Evolutionary conservation across 2,888 invertebrate species (phyloP).

Genomic region (Leptopterna dolabrata): DNA sequence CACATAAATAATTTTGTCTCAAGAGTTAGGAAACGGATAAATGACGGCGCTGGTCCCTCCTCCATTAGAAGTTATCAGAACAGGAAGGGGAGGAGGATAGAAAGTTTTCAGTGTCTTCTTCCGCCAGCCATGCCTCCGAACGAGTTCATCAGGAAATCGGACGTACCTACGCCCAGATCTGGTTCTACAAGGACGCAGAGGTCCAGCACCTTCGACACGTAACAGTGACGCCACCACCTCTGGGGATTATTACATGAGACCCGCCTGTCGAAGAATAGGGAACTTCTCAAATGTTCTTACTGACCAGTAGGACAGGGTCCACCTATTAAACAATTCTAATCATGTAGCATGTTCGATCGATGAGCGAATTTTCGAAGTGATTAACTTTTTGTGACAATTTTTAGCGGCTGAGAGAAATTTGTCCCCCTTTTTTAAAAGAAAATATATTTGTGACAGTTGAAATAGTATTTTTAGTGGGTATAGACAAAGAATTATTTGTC

Average conservation of each 20-base stretch:
- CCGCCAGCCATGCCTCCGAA: conserved; percentile 6
- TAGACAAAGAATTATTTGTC: no score
- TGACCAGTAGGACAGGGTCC: background rate
- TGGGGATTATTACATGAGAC: background rate
- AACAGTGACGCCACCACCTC: background rate
- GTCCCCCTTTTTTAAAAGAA: no score
- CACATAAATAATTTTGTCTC: no score
- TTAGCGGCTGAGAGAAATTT: no score
- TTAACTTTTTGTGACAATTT: no score
- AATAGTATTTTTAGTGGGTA: no score
- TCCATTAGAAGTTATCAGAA: background rate
- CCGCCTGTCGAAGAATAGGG: background rate
- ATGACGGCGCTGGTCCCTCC: background rate
- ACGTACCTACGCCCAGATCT: background rate
- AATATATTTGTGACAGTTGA: no score
- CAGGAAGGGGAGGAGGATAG: conserved; percentile 7
- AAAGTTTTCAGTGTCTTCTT: conserved; percentile 31
- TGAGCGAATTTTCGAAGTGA: no score
- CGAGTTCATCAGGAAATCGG: conserved; percentile 36
- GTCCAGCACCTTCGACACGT: background rate
- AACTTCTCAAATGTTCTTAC: background rate
- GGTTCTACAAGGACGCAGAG: conserved; percentile 25
- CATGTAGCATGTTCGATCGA: no score
- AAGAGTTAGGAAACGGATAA: background rate
- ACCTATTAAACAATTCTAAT: no score